Conservation (phyloP, 2,113 vertebrate species). For the Reinhardtius hippoglossoides region DNA sequence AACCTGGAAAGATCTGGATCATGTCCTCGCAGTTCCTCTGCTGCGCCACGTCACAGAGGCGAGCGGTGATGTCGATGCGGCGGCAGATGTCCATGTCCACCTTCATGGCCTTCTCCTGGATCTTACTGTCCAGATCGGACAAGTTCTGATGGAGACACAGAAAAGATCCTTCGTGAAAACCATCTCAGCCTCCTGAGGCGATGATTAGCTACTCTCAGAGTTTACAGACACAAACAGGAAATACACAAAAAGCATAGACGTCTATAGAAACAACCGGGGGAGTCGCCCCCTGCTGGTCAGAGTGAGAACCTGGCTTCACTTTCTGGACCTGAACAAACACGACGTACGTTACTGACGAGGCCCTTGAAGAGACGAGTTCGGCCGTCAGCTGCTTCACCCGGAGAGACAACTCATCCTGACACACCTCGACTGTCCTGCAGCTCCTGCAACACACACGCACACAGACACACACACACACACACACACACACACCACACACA, state of each 20-base stretch:
- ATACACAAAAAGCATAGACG: no score
- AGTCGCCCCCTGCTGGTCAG: no score
- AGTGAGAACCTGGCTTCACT: no score
- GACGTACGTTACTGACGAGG: slow-evolving; percentile 93
- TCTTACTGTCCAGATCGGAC: slow-evolving; percentile 93
- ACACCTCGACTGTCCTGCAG: slow-evolving; percentile 93
- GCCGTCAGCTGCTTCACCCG: slow-evolving; percentile 93
- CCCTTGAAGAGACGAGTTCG: slow-evolving; percentile 96
- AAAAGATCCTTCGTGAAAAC: background rate
- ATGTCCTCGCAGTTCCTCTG: slow-evolving; percentile 95
- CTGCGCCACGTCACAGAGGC: slow-evolving; percentile 93
- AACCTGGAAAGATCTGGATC: slow-evolving; percentile 95
- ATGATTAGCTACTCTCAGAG: no score
- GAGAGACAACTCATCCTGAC: slow-evolving; percentile 90
- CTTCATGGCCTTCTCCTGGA: slow-evolving; percentile 98
- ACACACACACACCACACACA: no score
- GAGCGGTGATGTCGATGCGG: slow-evolving; percentile 94
- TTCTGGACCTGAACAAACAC: no score
- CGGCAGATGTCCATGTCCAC: slow-evolving; percentile 99
- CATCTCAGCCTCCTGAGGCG: background rate
- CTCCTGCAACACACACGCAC: slow-evolving; percentile 80
- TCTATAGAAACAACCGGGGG: no score
- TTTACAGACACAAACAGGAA: no score
- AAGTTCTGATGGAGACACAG: slow-evolving; percentile 83
- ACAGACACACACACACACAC: background rate